These are phyloP conservation scores for Drosophila tristis DNA, from an alignment of 1,140 invertebrate genomes.

Conservation along the genomic window DNA sequence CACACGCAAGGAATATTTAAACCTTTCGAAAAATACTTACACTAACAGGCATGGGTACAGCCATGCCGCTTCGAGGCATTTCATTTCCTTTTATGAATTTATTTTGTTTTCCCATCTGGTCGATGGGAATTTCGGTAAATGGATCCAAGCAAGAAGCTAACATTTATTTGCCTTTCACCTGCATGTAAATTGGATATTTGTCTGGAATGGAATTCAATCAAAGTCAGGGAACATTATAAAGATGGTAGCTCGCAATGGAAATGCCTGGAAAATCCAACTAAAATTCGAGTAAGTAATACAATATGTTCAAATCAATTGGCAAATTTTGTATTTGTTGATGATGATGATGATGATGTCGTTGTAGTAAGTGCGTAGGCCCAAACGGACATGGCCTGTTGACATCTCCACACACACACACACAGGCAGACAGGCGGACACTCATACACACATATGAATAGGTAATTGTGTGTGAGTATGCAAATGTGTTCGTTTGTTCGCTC, in stretches of 20 bases:
- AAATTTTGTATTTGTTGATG: conserved; percentile 46
- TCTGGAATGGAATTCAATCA: conserved; percentile 14
- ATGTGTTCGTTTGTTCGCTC: conserved; percentile 33
- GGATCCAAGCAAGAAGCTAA: conserved; percentile 23
- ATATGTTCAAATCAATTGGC: conserved; percentile 73
- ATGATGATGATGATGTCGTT: conserved; percentile 15
- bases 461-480: conserved; percentile 50
- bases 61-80: no score
- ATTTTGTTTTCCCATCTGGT: conserved; percentile 1
- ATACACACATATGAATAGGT: conserved; percentile 14
- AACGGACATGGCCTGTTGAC: conserved; percentile 65
- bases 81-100: background rate
- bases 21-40: no score
- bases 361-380: conserved; percentile 48
- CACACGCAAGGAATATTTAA: no score
- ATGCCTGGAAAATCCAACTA: conserved; percentile 34
- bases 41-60: no score
- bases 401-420: conserved; percentile 36
- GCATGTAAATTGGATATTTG: conserved; percentile 34
- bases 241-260: conserved; percentile 25
- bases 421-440: conserved; percentile 46
- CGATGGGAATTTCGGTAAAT: conserved; percentile 20
- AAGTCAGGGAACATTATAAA: conserved; percentile 13
- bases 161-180: conserved; percentile 42
- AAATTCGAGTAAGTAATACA: conserved; percentile 25